phyloP scores from a whole-genome alignment of 1,140 invertebrate species.

The Tetragonula clypearis region DNA sequence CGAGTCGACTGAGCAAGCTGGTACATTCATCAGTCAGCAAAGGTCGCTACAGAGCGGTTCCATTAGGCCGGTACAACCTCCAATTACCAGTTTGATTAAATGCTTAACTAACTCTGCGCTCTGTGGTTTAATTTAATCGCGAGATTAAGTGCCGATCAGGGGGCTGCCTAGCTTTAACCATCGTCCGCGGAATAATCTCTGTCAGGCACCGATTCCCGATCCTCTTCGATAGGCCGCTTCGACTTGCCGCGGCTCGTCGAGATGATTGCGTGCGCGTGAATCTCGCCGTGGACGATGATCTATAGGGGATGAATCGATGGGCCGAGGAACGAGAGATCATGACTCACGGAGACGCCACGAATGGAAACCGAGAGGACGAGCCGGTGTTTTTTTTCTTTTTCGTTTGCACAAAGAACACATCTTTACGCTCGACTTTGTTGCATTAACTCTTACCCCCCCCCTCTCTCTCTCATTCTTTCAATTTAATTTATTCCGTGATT shows the following conservation, averaged over 20 bases:
- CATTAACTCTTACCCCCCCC: background rate
- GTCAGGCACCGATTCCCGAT: constrained; percentile 70
- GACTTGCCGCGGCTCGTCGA: constrained; percentile 44
- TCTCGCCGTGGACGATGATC: constrained; percentile 72
- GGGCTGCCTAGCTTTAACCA: constrained; percentile 62
- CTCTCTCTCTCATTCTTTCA: background rate
- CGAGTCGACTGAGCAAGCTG: constrained; percentile 33
- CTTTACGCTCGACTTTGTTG: constrained; percentile 56
- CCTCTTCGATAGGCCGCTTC: constrained; percentile 27
- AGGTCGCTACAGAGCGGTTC: constrained; percentile 65
- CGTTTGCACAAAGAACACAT: constrained; percentile 56
- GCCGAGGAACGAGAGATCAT: constrained; percentile 49
- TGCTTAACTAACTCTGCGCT: constrained; percentile 80
- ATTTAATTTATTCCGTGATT: background rate
- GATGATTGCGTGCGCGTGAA: constrained; percentile 76
- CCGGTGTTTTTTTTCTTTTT: constrained; percentile 56
- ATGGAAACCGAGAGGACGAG: constrained; percentile 51
- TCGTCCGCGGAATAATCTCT: constrained; percentile 72
- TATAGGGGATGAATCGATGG: constrained; percentile 67
- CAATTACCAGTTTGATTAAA: constrained; percentile 81
- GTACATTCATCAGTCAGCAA: constrained; percentile 74
- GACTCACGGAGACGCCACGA: constrained; percentile 68
- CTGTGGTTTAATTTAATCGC: constrained; percentile 81
- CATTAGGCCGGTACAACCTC: constrained; percentile 78
- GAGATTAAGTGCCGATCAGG: constrained; percentile 76